These are phyloP conservation scores for Cancer borealis DNA, from an alignment of 2,888 invertebrate genomes.

Conservation along the genomic window DNA sequence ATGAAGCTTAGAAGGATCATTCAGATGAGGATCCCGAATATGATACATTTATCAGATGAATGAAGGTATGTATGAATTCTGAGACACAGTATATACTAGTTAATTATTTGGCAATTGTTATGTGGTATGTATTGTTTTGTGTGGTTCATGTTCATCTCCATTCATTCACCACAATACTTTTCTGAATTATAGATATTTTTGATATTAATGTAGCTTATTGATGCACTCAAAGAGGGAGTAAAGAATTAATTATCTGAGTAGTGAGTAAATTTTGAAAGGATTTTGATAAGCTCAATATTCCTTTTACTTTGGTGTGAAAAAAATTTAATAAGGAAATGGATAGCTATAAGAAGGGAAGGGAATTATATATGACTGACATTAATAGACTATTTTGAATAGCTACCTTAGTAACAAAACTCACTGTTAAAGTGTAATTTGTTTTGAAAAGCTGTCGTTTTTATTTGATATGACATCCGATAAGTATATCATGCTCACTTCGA, in stretches of 20 bases:
- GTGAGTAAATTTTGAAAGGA: background rate
- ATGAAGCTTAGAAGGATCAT: conserved; percentile 8
- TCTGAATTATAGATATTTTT: background rate
- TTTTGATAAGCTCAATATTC: background rate
- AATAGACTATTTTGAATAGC: background rate
- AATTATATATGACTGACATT: background rate
- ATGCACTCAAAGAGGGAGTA: background rate
- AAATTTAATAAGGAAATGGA: background rate
- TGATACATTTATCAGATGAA: conserved; percentile 7
- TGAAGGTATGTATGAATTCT: background rate
- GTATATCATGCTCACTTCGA: background rate
- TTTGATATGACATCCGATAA: background rate
- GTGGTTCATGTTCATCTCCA: background rate
- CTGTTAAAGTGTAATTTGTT: conserved; percentile 4
- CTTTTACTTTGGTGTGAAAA: background rate
- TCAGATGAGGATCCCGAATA: background rate
- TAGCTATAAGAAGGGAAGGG: background rate
- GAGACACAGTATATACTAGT: background rate
- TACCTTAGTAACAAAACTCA: background rate
- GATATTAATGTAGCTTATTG: background rate
- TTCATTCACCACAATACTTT: background rate
- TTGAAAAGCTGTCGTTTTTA: background rate
- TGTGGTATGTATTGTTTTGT: background rate
- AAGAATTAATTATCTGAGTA: background rate
- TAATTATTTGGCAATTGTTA: background rate